phyloP scores from a whole-genome alignment of 2,113 vertebrate species.

The Haemorhous mexicanus region DNA sequence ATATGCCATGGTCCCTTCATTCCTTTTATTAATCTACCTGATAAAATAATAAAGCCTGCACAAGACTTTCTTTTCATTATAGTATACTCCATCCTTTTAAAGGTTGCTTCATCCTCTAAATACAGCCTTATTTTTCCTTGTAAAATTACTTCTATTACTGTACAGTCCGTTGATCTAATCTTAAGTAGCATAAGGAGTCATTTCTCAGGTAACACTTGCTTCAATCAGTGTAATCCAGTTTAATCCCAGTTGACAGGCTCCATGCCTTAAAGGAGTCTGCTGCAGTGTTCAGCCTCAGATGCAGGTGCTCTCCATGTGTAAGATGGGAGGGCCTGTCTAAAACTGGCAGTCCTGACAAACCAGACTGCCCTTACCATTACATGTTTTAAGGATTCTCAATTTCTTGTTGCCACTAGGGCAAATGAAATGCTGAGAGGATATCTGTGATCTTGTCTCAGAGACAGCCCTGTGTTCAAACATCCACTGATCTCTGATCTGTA shows the following conservation, averaged over 20 bases:
- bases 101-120: background rate
- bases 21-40: background rate
- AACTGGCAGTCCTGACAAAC: background rate
- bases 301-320: background rate
- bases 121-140: background rate
- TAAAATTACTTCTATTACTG: background rate
- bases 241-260: background rate
- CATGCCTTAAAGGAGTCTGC: background rate
- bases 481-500: background rate
- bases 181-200: conserved; percentile 9
- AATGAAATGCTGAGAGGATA: background rate
- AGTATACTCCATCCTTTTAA: background rate
- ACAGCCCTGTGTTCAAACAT: background rate
- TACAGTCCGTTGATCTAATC: background rate
- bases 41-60: background rate
- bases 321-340: background rate
- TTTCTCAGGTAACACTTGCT: conserved; percentile 4
- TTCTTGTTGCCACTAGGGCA: background rate
- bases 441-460: background rate
- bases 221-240: conserved; percentile 23
- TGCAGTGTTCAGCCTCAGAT: background rate
- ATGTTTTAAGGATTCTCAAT: background rate
- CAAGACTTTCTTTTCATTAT: background rate
- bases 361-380: background rate
- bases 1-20: background rate